Conservation (phyloP, 2,113 vertebrate species). For the Neodon shergylaensis region DNA sequence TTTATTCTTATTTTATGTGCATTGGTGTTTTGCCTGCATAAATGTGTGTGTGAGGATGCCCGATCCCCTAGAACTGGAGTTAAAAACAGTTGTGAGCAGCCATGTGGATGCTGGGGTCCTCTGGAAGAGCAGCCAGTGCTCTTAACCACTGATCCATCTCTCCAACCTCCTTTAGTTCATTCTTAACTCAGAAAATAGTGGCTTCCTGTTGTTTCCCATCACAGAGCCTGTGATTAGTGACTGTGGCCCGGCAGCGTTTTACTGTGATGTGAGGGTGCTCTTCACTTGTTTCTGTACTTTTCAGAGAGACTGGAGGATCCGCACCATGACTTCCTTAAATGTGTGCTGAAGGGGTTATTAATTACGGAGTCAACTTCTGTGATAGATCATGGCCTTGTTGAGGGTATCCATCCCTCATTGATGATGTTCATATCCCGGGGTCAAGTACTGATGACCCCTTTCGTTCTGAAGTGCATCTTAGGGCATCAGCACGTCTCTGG, state of each 20-base stretch:
- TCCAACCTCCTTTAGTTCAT: neutral
- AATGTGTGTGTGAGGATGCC: neutral
- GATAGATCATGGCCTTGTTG: neutral
- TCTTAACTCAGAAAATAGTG: neutral
- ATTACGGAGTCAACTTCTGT: neutral
- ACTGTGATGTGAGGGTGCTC: neutral
- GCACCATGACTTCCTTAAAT: constrained; percentile 36
- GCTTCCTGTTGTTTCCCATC: neutral
- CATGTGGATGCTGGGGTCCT: neutral
- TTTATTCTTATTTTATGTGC: neutral
- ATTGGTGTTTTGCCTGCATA: neutral
- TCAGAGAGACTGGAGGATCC: neutral
- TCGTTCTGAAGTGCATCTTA: neutral
- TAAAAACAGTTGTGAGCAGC: neutral
- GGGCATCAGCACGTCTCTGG: neutral
- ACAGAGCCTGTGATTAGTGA: neutral
- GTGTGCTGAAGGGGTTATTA: neutral
- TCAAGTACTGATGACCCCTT: neutral
- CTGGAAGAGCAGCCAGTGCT: neutral
- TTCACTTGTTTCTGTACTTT: neutral
- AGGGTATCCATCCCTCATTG: neutral
- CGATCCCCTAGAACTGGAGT: neutral
- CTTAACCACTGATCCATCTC: neutral
- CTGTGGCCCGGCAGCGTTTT: neutral
- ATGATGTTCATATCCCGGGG: neutral